Base-by-base conservation (phyloP, 2,888 invertebrate species). In the Nipponacmea schrenckii region DNA sequence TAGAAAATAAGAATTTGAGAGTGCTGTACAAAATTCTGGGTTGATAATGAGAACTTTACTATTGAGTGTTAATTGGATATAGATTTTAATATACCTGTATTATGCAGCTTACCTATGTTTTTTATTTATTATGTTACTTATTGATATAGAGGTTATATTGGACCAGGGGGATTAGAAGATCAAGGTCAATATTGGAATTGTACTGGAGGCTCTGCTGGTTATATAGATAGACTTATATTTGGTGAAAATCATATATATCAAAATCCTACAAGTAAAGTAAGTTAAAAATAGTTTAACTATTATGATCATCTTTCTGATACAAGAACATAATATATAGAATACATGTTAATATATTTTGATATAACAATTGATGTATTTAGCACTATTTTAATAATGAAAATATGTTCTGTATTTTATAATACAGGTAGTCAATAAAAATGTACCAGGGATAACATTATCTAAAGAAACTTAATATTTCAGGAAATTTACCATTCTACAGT, bases 161-260 rank as follows among this genome's bases (percentile, higher is more conserved):
- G 97, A 0, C 96, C 97, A 0, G 97, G 97, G 0, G 98, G 97
- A 7, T 91, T 93, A 71, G 94, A 95, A 82, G 83, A 87, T 56
- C 79, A 83, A 50, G 81, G 82, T 2, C 56, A 69, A 1, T 83
- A 87, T 71, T 74, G 89, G 0, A 91, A 94, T 69, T 98, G 97
- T 87, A 94, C 94, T 48, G 97, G 97, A 0, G 97, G 98, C 7
- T 94, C 95, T 0, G 93, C 95, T 0, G 95, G 96, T 0, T 96
- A 94, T 86, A 92, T 97, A 71, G 97, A 98, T 89, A 90, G 92
- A 10, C 77, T 92, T 68, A 86, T 97, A 75, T 91, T 98, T 62
- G 94, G 94, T 2, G 84, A 89, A n/a, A 89, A 91, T 5, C 97
- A 97, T 86, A 90, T 96, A 39, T 96, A 93, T 89, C 93, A 93